Percentiles rank a stretch among this genome's conserved stretches.
phyloP scores from a whole-genome alignment of 2,888 invertebrate species.

The Gnatocerus cornutus region DNA sequence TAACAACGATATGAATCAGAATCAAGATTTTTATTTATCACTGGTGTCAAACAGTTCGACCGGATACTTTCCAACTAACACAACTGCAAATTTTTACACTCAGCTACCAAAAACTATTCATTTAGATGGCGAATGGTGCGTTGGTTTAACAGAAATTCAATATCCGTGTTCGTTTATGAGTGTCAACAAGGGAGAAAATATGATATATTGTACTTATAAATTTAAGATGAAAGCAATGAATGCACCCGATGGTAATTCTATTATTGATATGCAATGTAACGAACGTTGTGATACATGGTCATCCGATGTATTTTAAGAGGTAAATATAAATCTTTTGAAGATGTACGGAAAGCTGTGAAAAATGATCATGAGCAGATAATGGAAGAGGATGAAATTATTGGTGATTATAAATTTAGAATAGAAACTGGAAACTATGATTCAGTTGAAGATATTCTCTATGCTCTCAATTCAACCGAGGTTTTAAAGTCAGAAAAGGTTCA shows the following conservation, averaged over 20 bases:
- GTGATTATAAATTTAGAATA: conserved; percentile 6
- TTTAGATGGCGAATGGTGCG: conserved; percentile 54
- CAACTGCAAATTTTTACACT: conserved; percentile 52
- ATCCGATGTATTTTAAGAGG: no score
- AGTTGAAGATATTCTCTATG: neutral
- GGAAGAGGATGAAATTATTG: neutral
- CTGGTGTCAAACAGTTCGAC: conserved; percentile 56
- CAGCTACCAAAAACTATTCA: no score
- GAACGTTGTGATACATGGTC: no score
- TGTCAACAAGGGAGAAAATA: conserved; percentile 14
- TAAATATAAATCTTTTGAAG: neutral
- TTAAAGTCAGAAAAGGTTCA: neutral
- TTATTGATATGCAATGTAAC: no score
- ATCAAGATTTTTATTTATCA: conserved; percentile 54
- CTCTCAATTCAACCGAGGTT: neutral
- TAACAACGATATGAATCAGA: conserved; percentile 17
- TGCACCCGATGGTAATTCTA: neutral
- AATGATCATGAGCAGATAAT: neutral
- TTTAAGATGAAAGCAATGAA: neutral
- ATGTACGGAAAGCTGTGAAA: neutral
- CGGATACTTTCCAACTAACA: conserved; percentile 56
- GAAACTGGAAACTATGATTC: conserved; percentile 22
- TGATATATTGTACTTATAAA: conserved; percentile 11
- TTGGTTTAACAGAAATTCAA: conserved; percentile 38
- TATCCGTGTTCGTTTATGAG: conserved; percentile 27